Evolutionary conservation across 30 jellyfish, hydroid and myxozoan genomes (phyloP).

Genomic region (Rhopilema esculentum): DNA sequence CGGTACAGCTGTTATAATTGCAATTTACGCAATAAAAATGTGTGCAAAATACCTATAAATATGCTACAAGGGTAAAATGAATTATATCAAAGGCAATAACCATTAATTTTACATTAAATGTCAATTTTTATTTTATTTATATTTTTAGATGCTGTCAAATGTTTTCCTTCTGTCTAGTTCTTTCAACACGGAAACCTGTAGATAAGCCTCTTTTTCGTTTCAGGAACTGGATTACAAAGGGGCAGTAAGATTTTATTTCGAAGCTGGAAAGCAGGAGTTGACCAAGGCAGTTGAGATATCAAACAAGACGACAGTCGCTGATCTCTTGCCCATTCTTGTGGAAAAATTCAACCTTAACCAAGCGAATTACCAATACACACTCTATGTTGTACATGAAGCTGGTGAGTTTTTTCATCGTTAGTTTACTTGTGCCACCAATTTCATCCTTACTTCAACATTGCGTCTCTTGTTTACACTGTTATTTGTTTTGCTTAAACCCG

Average conservation of each 20-base stretch:
- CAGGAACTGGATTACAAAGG: slow-evolving; percentile 98
- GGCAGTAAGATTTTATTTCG: slow-evolving; percentile 94
- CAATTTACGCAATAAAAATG: not conserved
- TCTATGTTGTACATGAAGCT: slow-evolving; percentile 79
- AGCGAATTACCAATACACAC: slow-evolving; percentile 43
- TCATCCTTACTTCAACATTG: not conserved
- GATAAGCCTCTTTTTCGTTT: slow-evolving; percentile 41
- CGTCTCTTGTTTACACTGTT: not conserved
- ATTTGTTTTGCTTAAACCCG: not conserved
- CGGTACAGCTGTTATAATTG: not conserved
- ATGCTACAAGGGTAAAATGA: not conserved
- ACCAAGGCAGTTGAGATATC: slow-evolving; percentile 89
- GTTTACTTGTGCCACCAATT: not conserved
- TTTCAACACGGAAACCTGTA: not conserved
- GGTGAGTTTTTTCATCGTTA: slow-evolving; percentile 54
- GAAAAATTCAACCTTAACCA: slow-evolving; percentile 76
- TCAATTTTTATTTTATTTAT: not conserved
- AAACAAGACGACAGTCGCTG: slow-evolving; percentile 82
- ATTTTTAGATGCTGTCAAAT: not conserved
- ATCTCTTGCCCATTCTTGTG: slow-evolving; percentile 83
- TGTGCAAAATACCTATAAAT: not conserved
- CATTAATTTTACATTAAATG: not conserved
- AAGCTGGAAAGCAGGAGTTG: slow-evolving; percentile 92
- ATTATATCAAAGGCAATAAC: not conserved
- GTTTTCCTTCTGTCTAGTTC: not conserved